Conservation (phyloP, 2,888 invertebrate species). For the Platyscelio sp. region DNA sequence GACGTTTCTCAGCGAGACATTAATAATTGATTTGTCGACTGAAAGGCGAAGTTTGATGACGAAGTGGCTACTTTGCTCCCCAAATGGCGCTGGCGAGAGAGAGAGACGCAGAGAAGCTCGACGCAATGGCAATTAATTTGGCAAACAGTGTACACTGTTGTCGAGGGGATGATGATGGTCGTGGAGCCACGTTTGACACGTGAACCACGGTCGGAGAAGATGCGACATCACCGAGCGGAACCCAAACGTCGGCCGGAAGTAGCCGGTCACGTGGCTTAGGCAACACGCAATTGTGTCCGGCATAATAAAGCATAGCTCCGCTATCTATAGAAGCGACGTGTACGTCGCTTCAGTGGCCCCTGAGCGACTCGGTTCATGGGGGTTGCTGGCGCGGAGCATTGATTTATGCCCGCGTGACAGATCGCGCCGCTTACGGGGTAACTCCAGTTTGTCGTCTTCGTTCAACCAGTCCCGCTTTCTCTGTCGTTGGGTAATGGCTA, state of each 20-base stretch:
- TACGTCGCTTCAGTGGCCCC: conserved; percentile 71
- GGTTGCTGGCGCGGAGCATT: conserved; percentile 76
- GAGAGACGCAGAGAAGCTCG: background rate
- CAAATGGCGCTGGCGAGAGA: background rate
- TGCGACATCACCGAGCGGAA: conserved; percentile 83
- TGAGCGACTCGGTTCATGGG: conserved; percentile 72
- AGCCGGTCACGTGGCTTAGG: conserved; percentile 85
- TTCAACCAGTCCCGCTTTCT: conserved; percentile 5
- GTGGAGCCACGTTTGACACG: conserved; percentile 67
- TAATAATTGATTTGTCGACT: conserved; percentile 39
- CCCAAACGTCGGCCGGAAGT: conserved; percentile 85
- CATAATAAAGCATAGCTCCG: conserved; percentile 83
- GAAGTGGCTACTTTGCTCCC: conserved; percentile 54
- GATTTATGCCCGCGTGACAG: conserved; percentile 82
- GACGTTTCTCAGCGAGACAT: conserved; percentile 30
- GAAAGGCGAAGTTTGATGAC: conserved; percentile 40
- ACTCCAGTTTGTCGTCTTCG: conserved; percentile 48
- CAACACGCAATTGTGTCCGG: conserved; percentile 85
- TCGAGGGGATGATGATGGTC: conserved; percentile 59
- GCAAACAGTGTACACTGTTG: conserved; percentile 16
- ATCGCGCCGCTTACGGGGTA: conserved; percentile 75
- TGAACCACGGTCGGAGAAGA: conserved; percentile 76
- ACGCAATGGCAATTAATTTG: conserved; percentile 55
- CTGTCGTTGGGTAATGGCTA: conserved; percentile 37
- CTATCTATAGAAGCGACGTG: conserved; percentile 60